Percentiles rank a stretch among this genome's conserved stretches.
Evolutionary conservation across 1,140 invertebrate genomes (phyloP).

Genomic region (Lepidurus packardi): DNA sequence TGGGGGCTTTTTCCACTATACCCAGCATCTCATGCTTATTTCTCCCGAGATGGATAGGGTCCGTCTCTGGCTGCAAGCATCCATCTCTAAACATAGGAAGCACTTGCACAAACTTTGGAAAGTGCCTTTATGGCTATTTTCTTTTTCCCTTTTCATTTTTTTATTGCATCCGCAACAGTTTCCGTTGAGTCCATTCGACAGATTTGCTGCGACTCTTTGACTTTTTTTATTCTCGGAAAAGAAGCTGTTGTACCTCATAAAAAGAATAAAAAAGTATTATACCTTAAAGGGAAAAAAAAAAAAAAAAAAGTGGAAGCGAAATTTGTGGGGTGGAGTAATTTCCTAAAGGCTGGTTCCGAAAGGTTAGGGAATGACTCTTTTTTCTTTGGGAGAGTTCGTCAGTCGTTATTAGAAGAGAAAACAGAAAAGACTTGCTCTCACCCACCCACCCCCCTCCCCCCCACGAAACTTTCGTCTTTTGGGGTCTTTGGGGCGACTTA

Average conservation of each 20-base stretch:
- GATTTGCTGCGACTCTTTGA: neutral
- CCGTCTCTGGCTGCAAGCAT: conserved; percentile 1
- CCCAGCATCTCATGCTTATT: conserved; percentile 3
- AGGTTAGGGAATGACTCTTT: neutral
- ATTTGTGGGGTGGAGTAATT: neutral
- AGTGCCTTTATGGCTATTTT: conserved; percentile 13
- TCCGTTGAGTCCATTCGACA: neutral
- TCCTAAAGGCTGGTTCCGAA: neutral
- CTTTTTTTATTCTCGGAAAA: too few species aligned
- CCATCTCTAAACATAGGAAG: conserved; percentile 21
- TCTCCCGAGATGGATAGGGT: conserved; percentile 17
- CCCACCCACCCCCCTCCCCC: neutral
- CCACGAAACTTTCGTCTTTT: neutral
- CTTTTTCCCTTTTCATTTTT: neutral
- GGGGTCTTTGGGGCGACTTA: neutral
- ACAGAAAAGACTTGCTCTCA: neutral
- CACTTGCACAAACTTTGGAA: conserved; percentile 21
- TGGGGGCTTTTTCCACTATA: neutral
- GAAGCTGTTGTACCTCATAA: too few species aligned
- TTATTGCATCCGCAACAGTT: conserved; percentile 2
- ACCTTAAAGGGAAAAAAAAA: too few species aligned
- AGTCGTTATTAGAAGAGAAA: neutral
- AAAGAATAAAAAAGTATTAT: too few species aligned
- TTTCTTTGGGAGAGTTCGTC: neutral
- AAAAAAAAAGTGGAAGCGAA: neutral